Percentiles rank a stretch among this genome's conserved stretches.
phyloP scores from a whole-genome alignment of 23 tunicate species.

The Aplidium turbinatum region DNA sequence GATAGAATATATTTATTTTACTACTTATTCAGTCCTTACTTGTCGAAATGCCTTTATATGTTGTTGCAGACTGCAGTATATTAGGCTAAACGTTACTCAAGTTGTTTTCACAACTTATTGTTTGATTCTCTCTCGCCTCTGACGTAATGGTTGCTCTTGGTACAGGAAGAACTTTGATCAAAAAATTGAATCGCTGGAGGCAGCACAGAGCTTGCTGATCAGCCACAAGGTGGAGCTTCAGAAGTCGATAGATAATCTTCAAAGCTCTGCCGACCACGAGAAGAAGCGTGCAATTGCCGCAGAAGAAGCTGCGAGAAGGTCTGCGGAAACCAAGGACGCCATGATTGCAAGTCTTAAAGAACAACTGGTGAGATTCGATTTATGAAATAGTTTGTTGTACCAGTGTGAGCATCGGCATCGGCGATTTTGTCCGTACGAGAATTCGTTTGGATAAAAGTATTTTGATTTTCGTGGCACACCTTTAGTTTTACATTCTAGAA shows the following conservation, averaged over 20 bases:
- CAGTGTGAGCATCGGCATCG: too few species aligned
- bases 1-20: too few species aligned
- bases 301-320: constrained; percentile 6
- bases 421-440: too few species aligned
- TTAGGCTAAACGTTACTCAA: too few species aligned
- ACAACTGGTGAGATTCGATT: constrained; percentile 43
- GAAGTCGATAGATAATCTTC: constrained; percentile 12
- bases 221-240: constrained; percentile 53
- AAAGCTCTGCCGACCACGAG: constrained; percentile 9
- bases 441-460: too few species aligned
- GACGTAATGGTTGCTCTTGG: neutral
- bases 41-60: too few species aligned
- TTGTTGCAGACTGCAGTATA: too few species aligned
- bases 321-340: constrained; percentile 5
- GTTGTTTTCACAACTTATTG: too few species aligned
- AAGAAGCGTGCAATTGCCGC: constrained; percentile 29
- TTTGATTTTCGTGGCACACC: too few species aligned
- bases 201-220: constrained; percentile 37
- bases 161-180: constrained; percentile 30
- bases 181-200: constrained; percentile 39
- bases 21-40: too few species aligned
- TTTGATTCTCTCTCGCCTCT: neutral
- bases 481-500: too few species aligned
- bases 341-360: constrained; percentile 15
- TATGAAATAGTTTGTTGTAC: too few species aligned